phyloP scores from a whole-genome alignment of 2,113 vertebrate species.

The Boulengerochromis microlepis region DNA sequence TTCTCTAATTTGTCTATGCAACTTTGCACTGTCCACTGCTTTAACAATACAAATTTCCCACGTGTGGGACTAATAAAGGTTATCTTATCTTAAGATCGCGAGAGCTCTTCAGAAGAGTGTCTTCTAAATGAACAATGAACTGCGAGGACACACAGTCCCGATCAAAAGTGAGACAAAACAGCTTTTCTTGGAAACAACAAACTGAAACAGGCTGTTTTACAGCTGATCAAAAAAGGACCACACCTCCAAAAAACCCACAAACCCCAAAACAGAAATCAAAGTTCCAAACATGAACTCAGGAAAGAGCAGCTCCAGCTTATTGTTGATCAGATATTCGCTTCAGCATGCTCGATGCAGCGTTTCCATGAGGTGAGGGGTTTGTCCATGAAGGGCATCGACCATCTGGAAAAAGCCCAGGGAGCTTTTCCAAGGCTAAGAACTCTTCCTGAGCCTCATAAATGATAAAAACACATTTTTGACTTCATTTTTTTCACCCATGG shows the following conservation, averaged over 20 bases:
- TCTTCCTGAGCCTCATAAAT: background rate
- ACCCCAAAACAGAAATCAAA: background rate
- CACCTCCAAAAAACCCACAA: background rate
- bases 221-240: background rate
- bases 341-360: background rate
- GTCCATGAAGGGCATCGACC: background rate
- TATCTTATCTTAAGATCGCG: background rate
- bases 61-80: background rate
- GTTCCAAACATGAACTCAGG: background rate
- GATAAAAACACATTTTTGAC: background rate
- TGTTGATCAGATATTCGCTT: background rate
- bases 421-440: background rate
- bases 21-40: background rate
- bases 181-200: background rate
- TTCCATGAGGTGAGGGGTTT: background rate
- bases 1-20: fast-evolving
- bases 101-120: background rate
- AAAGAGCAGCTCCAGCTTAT: background rate
- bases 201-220: background rate
- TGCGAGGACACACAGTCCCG: background rate
- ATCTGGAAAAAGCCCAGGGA: fast-evolving
- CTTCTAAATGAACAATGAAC: background rate
- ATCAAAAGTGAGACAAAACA: background rate
- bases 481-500: background rate
- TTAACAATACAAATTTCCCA: background rate